phyloP scores from a whole-genome alignment of 2,797 vertebrate species.

The Neosilurus hyrtlii region DNA sequence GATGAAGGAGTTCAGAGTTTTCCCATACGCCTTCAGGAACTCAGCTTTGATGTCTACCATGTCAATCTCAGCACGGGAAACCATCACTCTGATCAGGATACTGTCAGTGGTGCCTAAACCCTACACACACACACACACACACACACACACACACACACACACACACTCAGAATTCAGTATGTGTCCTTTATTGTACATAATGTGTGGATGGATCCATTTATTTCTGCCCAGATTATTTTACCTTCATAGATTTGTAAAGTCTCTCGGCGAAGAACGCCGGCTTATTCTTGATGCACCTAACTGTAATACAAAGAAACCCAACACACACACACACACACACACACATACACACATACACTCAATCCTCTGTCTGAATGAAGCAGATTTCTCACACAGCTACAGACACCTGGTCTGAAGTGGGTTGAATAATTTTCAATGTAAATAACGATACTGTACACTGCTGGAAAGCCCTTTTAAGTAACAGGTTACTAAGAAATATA shows the following conservation, averaged over 20 bases:
- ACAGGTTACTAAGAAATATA: background rate
- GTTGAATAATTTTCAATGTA: background rate
- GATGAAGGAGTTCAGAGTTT: conserved; percentile 93
- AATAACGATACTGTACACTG: too few relatives aligned
- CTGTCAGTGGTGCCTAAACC: conserved; percentile 90
- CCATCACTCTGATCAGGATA: conserved; percentile 91
- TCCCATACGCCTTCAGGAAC: conserved; percentile 88
- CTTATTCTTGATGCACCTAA: conserved; percentile 83
- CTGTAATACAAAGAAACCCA: conserved; percentile 68
- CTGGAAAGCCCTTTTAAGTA: background rate
- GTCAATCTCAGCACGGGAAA: conserved; percentile 88
- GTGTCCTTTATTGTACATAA: background rate
- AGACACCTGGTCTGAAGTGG: background rate
- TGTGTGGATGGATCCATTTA: background rate
- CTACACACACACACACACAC: conserved; percentile 62
- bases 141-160: conserved; percentile 20
- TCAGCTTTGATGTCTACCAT: conserved; percentile 89
- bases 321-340: conserved; percentile 1
- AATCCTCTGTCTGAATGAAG: background rate
- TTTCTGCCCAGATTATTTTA: conserved; percentile 62
- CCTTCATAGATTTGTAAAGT: conserved; percentile 98
- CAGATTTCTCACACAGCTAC: background rate
- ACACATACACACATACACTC: conserved; percentile 8
- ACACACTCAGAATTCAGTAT: background rate
- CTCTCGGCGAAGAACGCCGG: conserved; percentile 89